Conservation (phyloP, 2,797 vertebrate species). For the Dallia pectoralis region DNA sequence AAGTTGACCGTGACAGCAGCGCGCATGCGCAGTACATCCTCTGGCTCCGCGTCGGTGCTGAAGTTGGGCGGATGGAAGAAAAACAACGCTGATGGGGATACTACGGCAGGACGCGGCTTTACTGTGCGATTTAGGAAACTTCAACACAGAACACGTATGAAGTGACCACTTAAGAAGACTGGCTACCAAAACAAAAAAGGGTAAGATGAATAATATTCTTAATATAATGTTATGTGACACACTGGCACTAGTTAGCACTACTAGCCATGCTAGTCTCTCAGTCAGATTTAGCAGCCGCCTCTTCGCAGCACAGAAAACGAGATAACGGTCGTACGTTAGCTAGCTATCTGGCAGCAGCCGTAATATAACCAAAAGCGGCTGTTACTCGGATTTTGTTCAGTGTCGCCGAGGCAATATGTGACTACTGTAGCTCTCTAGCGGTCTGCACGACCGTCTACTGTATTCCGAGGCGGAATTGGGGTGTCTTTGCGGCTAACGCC, state of each 20-base stretch:
- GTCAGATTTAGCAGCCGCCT: constrained; percentile 47
- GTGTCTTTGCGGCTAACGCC: background rate
- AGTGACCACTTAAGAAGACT: constrained; percentile 57
- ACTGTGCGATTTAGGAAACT: constrained; percentile 57
- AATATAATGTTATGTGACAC: constrained; percentile 50
- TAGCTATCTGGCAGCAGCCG: background rate
- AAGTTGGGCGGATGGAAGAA: constrained; percentile 96
- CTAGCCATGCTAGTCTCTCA: constrained; percentile 65
- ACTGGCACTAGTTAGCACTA: constrained; percentile 39
- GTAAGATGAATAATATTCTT: constrained; percentile 69
- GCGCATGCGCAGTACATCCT: constrained; percentile 83
- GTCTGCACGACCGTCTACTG: constrained; percentile 13
- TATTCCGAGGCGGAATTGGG: constrained; percentile 33
- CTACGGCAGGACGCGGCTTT: constrained; percentile 65
- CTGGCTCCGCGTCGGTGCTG: constrained; percentile 93
- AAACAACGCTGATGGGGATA: constrained; percentile 82
- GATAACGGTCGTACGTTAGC: constrained; percentile 53
- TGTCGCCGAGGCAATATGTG: constrained; percentile 27
- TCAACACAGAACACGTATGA: constrained; percentile 49
- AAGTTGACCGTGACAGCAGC: constrained; percentile 60
- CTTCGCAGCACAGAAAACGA: constrained; percentile 30
- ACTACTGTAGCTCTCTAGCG: background rate
- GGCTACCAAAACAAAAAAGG: constrained; percentile 63
- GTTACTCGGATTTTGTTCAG: constrained; percentile 37
- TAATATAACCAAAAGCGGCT: constrained; percentile 53